Evolutionary conservation across 2,797 vertebrate species (phyloP).

Genomic region (Periophthalmus magnuspinnatus): DNA sequence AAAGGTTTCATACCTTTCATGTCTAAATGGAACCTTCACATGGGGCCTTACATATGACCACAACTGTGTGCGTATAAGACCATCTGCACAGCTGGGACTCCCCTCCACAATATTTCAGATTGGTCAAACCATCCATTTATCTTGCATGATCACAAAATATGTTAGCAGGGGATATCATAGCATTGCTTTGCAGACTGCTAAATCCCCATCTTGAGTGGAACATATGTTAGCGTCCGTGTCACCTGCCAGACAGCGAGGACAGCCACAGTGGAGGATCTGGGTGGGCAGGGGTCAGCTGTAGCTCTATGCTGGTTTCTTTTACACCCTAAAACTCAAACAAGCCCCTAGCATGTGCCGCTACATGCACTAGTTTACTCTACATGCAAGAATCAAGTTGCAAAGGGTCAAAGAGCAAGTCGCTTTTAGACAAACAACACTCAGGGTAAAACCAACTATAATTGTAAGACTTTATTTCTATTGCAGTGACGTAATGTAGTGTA

Average conservation of each 20-base stretch:
- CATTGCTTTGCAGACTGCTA: conserved; percentile 61
- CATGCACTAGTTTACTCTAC: conserved; percentile 26
- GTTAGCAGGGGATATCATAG: conserved; percentile 16
- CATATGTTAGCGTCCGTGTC: conserved; percentile 66
- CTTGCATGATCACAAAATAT: conserved; percentile 42
- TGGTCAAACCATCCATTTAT: conserved; percentile 34
- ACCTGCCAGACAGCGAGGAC: conserved; percentile 73
- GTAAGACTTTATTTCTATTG: conserved; percentile 51
- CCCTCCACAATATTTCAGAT: background rate
- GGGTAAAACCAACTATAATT: conserved; percentile 3
- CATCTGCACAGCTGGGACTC: conserved; percentile 53
- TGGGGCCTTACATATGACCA: conserved; percentile 44
- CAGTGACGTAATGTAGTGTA: conserved; percentile 65
- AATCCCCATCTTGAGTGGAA: conserved; percentile 67
- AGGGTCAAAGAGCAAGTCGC: conserved; percentile 13
- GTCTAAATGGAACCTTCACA: conserved; percentile 41
- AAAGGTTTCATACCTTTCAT: conserved; percentile 48
- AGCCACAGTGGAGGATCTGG: conserved; percentile 50
- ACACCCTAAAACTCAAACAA: conserved; percentile 55
- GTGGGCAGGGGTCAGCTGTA: conserved; percentile 59
- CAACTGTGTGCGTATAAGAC: conserved; percentile 54
- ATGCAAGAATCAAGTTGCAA: conserved; percentile 13
- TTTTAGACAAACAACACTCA: conserved; percentile 2
- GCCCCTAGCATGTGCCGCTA: conserved; percentile 23
- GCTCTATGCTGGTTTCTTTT: conserved; percentile 37